phyloP scores from a whole-genome alignment of 23 tunicate species.

The Styela clava region DNA sequence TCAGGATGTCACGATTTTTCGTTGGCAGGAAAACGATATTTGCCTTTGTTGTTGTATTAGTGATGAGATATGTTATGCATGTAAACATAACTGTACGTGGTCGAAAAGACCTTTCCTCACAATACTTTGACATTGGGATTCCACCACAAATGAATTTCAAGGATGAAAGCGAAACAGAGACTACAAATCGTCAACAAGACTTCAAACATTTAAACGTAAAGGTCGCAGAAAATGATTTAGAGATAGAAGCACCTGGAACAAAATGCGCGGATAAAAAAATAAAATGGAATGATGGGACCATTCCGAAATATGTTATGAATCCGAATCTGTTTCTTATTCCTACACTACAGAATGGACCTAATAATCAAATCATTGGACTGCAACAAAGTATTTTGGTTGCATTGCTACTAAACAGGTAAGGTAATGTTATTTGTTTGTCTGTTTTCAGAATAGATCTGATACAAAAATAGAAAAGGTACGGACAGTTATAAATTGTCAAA shows the following conservation, averaged over 20 bases:
- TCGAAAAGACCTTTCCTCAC: background rate
- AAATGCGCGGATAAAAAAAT: background rate
- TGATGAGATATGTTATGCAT: background rate
- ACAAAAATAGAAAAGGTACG: no score
- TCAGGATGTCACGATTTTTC: background rate
- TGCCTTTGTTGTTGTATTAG: background rate
- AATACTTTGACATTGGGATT: background rate
- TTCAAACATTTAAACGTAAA: background rate
- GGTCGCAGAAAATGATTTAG: background rate
- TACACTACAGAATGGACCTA: slow-evolving; percentile 58
- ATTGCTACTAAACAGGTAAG: slow-evolving; percentile 56
- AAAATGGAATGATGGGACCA: background rate
- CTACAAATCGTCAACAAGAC: no score
- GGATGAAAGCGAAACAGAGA: background rate
- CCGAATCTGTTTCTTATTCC: slow-evolving; percentile 42
- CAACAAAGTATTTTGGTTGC: slow-evolving; percentile 62
- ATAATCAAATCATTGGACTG: slow-evolving; percentile 66
- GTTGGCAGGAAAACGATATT: background rate
- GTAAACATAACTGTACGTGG: background rate
- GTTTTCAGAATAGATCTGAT: no score
- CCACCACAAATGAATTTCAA: background rate
- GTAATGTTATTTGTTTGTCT: background rate
- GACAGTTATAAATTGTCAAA: no score
- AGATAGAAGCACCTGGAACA: background rate
- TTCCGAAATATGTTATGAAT: slow-evolving; percentile 41